Conservation (phyloP, 2,888 invertebrate genomes). For the Geophilus truncorum region DNA sequence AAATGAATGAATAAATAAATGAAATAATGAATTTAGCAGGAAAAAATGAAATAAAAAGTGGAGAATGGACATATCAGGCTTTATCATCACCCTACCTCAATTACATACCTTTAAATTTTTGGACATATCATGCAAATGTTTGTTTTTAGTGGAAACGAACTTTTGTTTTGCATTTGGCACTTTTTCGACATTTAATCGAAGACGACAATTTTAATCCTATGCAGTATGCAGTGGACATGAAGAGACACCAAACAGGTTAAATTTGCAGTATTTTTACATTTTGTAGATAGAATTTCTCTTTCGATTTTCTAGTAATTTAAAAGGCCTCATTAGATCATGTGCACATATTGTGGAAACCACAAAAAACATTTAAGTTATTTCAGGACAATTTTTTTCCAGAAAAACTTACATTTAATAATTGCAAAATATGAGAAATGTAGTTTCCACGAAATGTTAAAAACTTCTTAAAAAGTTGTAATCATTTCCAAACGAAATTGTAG, state of each 20-base stretch:
- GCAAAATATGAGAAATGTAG: not conserved
- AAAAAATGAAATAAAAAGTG: not conserved
- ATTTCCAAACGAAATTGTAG: not conserved
- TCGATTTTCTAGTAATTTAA: not conserved
- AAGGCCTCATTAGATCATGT: not conserved
- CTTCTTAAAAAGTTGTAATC: not conserved
- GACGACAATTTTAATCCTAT: not conserved
- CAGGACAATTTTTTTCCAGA: not conserved
- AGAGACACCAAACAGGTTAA: constrained; percentile 6
- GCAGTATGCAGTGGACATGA: constrained; percentile 13
- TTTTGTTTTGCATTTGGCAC: not conserved
- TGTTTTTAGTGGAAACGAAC: not conserved
- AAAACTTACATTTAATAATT: not conserved
- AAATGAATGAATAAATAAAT: not conserved
- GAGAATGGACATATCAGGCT: constrained; percentile 8
- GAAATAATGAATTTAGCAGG: not conserved
- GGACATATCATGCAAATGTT: constrained; percentile 15
- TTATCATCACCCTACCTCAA: constrained; percentile 7
- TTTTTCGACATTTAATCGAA: not conserved
- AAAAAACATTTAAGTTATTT: not conserved
- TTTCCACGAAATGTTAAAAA: not conserved
- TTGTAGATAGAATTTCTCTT: not conserved
- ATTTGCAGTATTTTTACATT: constrained; percentile 6
- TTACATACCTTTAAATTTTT: not conserved
- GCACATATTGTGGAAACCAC: not conserved